phyloP scores from a whole-genome alignment of 2,113 vertebrate species.

The Synodontis membranacea region DNA sequence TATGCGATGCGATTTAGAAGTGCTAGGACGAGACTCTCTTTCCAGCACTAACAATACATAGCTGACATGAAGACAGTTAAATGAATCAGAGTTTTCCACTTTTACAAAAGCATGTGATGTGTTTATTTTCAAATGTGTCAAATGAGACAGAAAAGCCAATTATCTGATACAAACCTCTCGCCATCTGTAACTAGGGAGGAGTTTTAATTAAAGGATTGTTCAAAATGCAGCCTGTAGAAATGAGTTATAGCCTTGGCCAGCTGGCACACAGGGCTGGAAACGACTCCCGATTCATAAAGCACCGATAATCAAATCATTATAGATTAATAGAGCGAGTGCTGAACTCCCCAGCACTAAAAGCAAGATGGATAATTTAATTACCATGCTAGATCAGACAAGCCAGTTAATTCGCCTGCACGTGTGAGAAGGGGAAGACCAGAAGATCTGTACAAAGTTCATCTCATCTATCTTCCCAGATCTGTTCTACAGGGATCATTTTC shows the following conservation, averaged over 20 bases:
- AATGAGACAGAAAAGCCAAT: slow-evolving; percentile 7
- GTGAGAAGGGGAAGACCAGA: neutral
- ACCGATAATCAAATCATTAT: slow-evolving; percentile 67
- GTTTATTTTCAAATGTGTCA: neutral
- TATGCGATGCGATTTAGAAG: neutral
- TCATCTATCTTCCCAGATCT: neutral
- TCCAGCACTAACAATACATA: neutral
- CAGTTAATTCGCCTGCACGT: neutral
- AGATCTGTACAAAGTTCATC: neutral
- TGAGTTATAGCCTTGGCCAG: slow-evolving; percentile 1
- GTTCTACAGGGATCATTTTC: neutral
- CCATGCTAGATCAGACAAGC: neutral
- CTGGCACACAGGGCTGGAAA: slow-evolving; percentile 18
- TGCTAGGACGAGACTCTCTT: too few species aligned
- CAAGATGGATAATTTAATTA: slow-evolving; percentile 51
- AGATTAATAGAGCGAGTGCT: slow-evolving; percentile 50
- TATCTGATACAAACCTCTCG: neutral
- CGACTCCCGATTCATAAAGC: slow-evolving; percentile 52
- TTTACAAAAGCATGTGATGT: neutral
- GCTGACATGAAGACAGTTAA: neutral
- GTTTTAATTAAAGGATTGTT: slow-evolving; percentile 27
- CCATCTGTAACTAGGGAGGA: neutral
- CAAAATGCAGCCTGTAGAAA: neutral
- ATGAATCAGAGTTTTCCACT: neutral
- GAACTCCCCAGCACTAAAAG: slow-evolving; percentile 18